Base-by-base conservation (phyloP, 1,140 invertebrate species). In the Elymnias hypermnestra region DNA sequence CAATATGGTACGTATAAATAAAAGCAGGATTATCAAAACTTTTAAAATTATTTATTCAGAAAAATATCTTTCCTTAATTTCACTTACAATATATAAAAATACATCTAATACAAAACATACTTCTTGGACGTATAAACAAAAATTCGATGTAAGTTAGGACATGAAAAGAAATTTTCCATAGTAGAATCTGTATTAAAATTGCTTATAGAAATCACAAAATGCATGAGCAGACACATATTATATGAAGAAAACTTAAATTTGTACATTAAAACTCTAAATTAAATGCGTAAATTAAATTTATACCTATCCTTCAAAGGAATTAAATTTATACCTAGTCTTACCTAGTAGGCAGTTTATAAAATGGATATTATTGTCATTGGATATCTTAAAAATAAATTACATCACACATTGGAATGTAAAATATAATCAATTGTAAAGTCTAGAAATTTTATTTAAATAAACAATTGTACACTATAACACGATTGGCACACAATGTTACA, bases 261-360 rank as follows among this genome's bases (percentile, higher is more conserved):
- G 76, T 79, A 83, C 76, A 83, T 73, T 64, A 74, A 51, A 65
- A 65, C 49, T 63, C 64, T 72, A 82, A 49, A 63, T 70, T 76
- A 83, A 83, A 83, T 83, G 78, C 78, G 75, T 70, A 59, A 72
- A 65, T 65, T 65, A 66, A 46, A 57, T 53, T 59, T 64, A 61
- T 14, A 5, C 10, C 47, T 50, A 58, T 21, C 28, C 31, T n/a
- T n/a, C n/a, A n/a, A n/a, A n/a, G n/a, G n/a, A 72, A 65, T 65
- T 65, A 66, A 46, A 57, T 53, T 59, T 64, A 61, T 14, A 5
- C 10, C 47, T 50, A 58, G 25, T 31, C 46, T 55, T 69, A 69
- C 53, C 39, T 58, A 63, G 29, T 67, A 68, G 72, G 67, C 68
- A 72, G 62, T 77, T 70, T 52, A 64, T 42, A 50, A 59, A 53